Evolutionary conservation across 2,113 vertebrate genomes (phyloP), one percentile per base, ranked within the genome.

Genomic region (Myiozetetes cayanensis): DNA sequence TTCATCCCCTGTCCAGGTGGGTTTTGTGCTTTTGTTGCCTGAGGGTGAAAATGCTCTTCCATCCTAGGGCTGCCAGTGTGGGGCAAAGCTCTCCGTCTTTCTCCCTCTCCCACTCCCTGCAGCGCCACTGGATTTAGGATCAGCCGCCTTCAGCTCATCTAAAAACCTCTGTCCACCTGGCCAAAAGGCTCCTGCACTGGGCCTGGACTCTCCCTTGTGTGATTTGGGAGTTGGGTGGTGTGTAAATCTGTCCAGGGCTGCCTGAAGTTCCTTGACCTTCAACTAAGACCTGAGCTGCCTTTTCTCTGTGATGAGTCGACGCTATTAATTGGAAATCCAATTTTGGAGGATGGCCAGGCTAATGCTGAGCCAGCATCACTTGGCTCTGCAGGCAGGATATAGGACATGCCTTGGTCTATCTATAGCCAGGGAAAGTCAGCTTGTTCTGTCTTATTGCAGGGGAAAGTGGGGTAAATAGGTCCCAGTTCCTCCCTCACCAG

Each of bases 271-370:
- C 90, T 88, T 93, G 96, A 96, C 96, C 96, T 97, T 97, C 96
- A 97, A 15, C 90, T 75, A 31, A 84, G 94, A 82, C 96, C 93
- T 78, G 82, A 95, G 92, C 94, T 95, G 88, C 79, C 88, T 90
- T 83, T 78, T 85, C 63, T 55, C 88, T 4, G 35, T 84, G 93
- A 94, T 92, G 90, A 97, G 96, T 96, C n/a, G 88, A 90, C 1
- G 86, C 90, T 96, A 81, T 96, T 97, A 97, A 97, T 97, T 97
- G 94, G 93, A 97, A 97, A 97, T 97, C 96, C 95, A 87, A 93
- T 97, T 90, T 5, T 97, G 96, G 96, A 96, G 65, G 76, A 2
- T 86, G 73, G 94, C 96, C 96, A 97, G 92, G 93, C 88, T 80
- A 92, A 71, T 90, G 95, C 96, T 96, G 96, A 97, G 96, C 92